Evolutionary conservation across 1,140 invertebrate genomes (phyloP).

Genomic region (Luehdorfia chinensis): DNA sequence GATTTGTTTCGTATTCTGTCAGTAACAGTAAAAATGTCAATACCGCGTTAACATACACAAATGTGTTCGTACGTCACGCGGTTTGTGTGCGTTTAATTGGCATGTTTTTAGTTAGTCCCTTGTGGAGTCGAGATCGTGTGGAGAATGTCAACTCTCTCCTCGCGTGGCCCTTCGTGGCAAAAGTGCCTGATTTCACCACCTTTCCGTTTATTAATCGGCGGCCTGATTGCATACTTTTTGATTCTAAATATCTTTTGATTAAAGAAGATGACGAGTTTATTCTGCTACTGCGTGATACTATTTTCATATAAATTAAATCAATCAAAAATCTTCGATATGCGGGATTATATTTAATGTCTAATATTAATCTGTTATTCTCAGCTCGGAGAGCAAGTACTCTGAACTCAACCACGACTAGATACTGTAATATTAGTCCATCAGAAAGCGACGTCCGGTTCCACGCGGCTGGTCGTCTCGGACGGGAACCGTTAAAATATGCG

Average conservation of each 20-base stretch:
- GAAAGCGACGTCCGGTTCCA: slow-evolving; percentile 18
- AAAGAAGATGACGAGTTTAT: no score
- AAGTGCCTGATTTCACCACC: slow-evolving; percentile 15
- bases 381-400: no score
- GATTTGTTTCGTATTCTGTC: slow-evolving; percentile 36
- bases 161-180: slow-evolving; percentile 15
- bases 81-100: slow-evolving; percentile 39
- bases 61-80: slow-evolving; percentile 27
- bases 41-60: no score
- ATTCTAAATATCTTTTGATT: no score
- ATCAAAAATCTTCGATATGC: no score
- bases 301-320: no score
- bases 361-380: no score
- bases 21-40: slow-evolving; percentile 31
- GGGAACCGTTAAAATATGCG: slow-evolving; percentile 34
- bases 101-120: slow-evolving; percentile 29
- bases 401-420: no score
- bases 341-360: no score
- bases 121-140: slow-evolving; percentile 24
- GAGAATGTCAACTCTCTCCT: slow-evolving; percentile 26
- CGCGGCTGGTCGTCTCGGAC: slow-evolving; percentile 17
- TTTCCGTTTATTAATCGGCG: slow-evolving; percentile 12
- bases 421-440: slow-evolving; percentile 13
- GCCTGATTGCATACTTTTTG: neutral
- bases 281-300: no score